Conservation (phyloP, 1,140 invertebrate genomes). For the Papilio aristodemus region DNA sequence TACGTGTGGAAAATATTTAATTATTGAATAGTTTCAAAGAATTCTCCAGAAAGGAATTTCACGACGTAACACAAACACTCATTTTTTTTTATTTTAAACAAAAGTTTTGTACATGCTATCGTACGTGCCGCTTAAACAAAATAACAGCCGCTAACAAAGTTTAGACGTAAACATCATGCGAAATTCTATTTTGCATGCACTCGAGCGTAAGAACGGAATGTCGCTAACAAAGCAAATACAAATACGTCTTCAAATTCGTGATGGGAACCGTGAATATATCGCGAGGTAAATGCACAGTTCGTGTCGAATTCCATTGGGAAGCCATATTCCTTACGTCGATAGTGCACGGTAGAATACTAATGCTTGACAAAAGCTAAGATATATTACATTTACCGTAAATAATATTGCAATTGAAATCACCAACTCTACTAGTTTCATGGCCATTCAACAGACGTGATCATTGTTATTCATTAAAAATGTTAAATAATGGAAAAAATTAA, state of each 20-base stretch:
- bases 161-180: constrained; percentile 23
- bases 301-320: constrained; percentile 39
- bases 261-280: constrained; percentile 34
- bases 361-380: neutral
- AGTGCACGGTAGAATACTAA: constrained; percentile 24
- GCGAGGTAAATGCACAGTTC: constrained; percentile 41
- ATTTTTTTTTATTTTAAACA: neutral
- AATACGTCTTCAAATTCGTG: constrained; percentile 34
- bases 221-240: constrained; percentile 36
- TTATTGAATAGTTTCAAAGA: no score
- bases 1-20: no score
- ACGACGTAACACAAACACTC: neutral
- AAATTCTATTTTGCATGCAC: constrained; percentile 34
- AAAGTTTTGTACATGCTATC: neutral
- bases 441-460: no score
- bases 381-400: neutral
- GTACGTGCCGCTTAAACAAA: neutral
- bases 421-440: neutral
- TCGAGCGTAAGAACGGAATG: constrained; percentile 32
- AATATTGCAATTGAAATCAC: neutral
- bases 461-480: neutral
- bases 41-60: no score
- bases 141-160: constrained; percentile 25
- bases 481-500: no score
- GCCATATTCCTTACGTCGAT: constrained; percentile 21